These are phyloP conservation scores for Lypha dubia DNA, from an alignment of 2,888 invertebrate species.

Conservation along the genomic window DNA sequence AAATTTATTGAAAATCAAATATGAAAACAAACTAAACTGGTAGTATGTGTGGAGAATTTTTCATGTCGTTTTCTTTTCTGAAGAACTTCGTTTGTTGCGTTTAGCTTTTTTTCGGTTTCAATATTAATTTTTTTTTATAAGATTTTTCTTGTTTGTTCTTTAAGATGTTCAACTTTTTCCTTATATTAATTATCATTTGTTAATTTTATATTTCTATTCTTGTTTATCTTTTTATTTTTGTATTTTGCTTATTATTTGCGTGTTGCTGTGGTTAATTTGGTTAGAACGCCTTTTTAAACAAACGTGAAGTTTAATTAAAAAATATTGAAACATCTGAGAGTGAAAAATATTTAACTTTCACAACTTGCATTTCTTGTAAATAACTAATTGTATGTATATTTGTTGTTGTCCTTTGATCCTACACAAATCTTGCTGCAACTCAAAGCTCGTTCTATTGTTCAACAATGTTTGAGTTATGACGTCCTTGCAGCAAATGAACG, in stretches of 20 bases:
- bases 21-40: too few species aligned
- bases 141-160: slow-evolving; percentile 21
- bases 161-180: slow-evolving; percentile 13
- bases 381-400: too few species aligned
- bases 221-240: slow-evolving; percentile 38
- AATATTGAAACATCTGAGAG: slow-evolving; percentile 8
- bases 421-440: too few species aligned
- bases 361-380: slow-evolving; percentile 65
- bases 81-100: slow-evolving; percentile 20
- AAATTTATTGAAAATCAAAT: slow-evolving; percentile 68
- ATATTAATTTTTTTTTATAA: neutral
- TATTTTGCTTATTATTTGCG: slow-evolving; percentile 66
- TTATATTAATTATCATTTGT: slow-evolving; percentile 32
- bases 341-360: slow-evolving; percentile 20
- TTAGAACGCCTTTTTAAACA: slow-evolving; percentile 59
- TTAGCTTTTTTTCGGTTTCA: slow-evolving; percentile 25
- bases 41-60: slow-evolving; percentile 2
- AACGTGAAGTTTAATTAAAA: slow-evolving; percentile 63
- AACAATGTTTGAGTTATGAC: neutral
- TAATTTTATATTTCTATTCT: slow-evolving; percentile 33
- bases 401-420: too few species aligned
- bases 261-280: slow-evolving; percentile 62
- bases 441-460: too few species aligned
- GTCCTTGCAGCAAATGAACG: neutral
- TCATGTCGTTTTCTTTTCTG: slow-evolving; percentile 15